Conservation (phyloP, 1,140 invertebrate genomes). For the Acyrthosiphon pisum region DNA sequence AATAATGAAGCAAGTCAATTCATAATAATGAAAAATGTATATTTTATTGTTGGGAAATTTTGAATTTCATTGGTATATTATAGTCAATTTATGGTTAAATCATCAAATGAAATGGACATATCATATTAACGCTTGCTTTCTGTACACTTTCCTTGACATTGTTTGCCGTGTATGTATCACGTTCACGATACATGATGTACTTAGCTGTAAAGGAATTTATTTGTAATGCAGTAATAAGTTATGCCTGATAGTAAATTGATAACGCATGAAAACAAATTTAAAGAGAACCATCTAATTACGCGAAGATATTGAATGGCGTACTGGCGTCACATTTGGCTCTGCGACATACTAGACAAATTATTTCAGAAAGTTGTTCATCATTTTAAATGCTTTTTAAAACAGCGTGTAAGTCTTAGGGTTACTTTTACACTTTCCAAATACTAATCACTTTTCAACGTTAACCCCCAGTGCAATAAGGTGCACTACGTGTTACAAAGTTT, state of each 20-base stretch:
- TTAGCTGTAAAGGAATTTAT: background rate
- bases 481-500: background rate
- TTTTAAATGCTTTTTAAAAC: background rate
- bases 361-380: background rate
- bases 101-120: background rate
- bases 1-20: background rate
- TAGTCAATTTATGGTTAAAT: no score
- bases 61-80: background rate
- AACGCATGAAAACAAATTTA: background rate
- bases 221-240: background rate
- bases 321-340: background rate
- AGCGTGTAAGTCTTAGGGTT: accelerated
- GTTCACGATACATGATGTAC: background rate
- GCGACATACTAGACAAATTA: background rate
- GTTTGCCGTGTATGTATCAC: background rate
- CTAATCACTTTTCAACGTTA: background rate
- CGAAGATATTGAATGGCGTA: background rate
- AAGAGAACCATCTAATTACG: background rate
- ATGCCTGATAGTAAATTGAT: background rate
- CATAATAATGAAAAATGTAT: background rate
- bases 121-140: background rate
- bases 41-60: background rate
- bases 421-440: background rate
- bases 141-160: conserved; percentile 15
- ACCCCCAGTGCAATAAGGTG: background rate